A percentile compares a stretch with the other conserved stretches of the same genome.
phyloP scores from a whole-genome alignment of 2,113 vertebrate genomes.

The Amia ocellicauda region DNA sequence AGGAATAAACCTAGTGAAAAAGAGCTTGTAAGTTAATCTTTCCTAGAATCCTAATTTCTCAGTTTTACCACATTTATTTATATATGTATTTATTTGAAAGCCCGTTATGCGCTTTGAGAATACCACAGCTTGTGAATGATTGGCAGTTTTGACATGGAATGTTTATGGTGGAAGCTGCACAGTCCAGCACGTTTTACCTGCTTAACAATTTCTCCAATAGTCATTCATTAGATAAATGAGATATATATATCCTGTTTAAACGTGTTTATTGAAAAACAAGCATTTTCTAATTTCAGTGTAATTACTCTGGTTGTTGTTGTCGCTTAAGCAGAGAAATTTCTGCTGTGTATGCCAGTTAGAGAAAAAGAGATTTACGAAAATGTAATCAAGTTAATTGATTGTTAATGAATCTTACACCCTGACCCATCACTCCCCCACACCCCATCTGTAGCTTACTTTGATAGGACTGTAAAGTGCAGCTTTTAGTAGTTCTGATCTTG shows the following conservation, averaged over 20 bases:
- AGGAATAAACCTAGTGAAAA: no score
- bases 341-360: not conserved
- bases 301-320: slow-evolving; percentile 2
- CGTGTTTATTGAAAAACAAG: slow-evolving; percentile 6
- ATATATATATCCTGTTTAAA: not conserved
- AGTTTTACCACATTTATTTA: no score
- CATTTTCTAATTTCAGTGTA: slow-evolving; percentile 4
- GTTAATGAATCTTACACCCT: not conserved
- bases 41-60: no score
- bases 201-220: not conserved
- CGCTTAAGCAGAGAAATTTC: not conserved
- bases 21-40: no score
- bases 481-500: not conserved
- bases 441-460: not conserved
- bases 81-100: no score
- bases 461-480: not conserved
- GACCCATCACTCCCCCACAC: not conserved
- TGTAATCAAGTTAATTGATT: slow-evolving; percentile 7
- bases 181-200: not conserved
- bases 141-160: not conserved
- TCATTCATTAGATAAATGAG: not conserved
- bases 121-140: not conserved
- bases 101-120: not conserved
- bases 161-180: not conserved
- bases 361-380: not conserved